These are phyloP conservation scores for Mus minutoides DNA, from an alignment of 2,797 vertebrate species.

Conservation along the genomic window DNA sequence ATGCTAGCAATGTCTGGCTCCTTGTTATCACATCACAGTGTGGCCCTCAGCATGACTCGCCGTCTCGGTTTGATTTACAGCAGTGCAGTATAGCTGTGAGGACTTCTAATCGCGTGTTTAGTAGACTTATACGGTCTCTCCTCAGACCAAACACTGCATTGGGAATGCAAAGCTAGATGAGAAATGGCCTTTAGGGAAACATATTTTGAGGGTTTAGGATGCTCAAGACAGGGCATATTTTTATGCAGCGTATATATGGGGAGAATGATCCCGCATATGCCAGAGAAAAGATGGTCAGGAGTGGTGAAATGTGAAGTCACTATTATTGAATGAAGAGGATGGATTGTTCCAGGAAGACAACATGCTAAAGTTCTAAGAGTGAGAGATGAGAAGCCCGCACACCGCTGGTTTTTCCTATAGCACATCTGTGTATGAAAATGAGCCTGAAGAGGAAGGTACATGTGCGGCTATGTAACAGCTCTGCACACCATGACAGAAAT, in stretches of 20 bases:
- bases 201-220: not conserved
- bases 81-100: not conserved
- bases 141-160: not conserved
- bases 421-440: not conserved
- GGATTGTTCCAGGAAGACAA: not conserved
- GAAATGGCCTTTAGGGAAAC: not conserved
- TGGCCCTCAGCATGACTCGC: not conserved
- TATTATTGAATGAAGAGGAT: not conserved
- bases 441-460: not conserved
- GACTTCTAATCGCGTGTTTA: not conserved
- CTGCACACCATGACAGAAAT: not conserved
- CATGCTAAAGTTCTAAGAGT: not conserved
- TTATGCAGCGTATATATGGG: not conserved
- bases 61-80: slow-evolving; percentile 12
- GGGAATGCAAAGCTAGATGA: slow-evolving; percentile 11
- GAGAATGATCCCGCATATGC: too few relatives aligned
- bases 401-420: not conserved
- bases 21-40: not conserved
- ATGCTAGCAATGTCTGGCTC: not conserved
- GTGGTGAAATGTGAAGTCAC: not conserved
- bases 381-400: not conserved
- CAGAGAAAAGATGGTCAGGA: not conserved
- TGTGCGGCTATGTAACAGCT: not conserved
- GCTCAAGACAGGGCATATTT: not conserved
- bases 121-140: not conserved